Evolutionary conservation across 2,113 vertebrate genomes (phyloP).

Genomic region (Cacatua alba): DNA sequence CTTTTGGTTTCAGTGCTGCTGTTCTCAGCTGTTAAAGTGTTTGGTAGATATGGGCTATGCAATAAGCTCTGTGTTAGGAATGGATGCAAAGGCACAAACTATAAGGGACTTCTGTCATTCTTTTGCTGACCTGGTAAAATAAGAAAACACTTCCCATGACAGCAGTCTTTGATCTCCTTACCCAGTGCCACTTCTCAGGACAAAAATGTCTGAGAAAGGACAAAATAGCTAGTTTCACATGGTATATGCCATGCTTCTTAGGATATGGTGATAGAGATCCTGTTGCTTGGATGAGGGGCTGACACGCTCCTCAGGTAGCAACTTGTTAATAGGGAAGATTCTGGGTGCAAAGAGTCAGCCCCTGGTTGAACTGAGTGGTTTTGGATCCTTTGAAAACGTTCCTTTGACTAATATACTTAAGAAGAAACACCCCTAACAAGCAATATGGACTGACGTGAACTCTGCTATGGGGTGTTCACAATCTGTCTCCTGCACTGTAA

Average conservation of each 20-base stretch:
- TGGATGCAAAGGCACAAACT: neutral
- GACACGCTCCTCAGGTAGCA: neutral
- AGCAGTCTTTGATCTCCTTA: neutral
- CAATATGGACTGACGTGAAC: neutral
- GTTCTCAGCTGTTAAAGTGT: neutral
- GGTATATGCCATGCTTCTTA: neutral
- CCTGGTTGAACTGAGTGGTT: neutral
- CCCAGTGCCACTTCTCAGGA: neutral
- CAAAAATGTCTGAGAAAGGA: neutral
- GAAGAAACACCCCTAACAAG: neutral
- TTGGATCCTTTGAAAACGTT: neutral
- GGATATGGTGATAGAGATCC: neutral
- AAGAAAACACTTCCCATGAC: neutral
- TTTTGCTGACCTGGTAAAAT: neutral
- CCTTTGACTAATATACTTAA: neutral
- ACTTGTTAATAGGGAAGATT: neutral
- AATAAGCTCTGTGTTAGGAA: fast-evolving
- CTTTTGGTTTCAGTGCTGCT: neutral
- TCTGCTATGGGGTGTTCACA: neutral
- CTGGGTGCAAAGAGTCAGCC: neutral
- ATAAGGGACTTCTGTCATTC: fast-evolving
- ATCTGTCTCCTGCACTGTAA: neutral
- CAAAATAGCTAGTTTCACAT: neutral
- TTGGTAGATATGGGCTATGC: neutral
- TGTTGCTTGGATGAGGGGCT: fast-evolving